Evolutionary conservation across 2,113 vertebrate species (phyloP).

Genomic region (Phaethon lepturus): DNA sequence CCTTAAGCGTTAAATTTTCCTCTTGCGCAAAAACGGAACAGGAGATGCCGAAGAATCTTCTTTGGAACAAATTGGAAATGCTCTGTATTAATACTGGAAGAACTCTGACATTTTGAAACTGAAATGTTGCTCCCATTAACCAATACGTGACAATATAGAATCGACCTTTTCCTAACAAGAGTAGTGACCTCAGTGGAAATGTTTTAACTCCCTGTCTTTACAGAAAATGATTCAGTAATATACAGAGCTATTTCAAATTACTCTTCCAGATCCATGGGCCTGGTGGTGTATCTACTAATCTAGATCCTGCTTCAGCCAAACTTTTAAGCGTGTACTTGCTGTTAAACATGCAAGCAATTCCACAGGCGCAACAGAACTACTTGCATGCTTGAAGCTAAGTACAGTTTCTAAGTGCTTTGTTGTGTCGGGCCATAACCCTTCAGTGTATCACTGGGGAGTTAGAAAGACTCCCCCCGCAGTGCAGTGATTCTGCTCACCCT

Average conservation of each 20-base stretch:
- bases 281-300: conserved; percentile 52
- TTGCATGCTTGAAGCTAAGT: not conserved
- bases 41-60: conserved; percentile 66
- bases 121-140: conserved; percentile 61
- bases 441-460: conserved; percentile 54
- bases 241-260: conserved; percentile 74
- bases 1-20: conserved; percentile 56
- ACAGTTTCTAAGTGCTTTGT: conserved; percentile 52
- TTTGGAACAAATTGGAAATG: conserved; percentile 62
- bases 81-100: conserved; percentile 68
- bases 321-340: not conserved
- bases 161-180: conserved; percentile 72
- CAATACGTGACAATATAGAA: conserved; percentile 53
- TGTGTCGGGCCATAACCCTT: conserved; percentile 46
- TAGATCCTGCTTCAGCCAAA: conserved; percentile 57
- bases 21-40: conserved; percentile 15
- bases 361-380: not conserved
- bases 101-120: conserved; percentile 19
- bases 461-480: conserved; percentile 28
- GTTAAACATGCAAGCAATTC: not conserved
- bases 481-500: conserved; percentile 66
- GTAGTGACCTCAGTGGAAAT: conserved; percentile 80
- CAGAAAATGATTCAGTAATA: conserved; percentile 68
- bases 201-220: conserved; percentile 70
- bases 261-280: conserved; percentile 75